Conservation (phyloP, 2,797 vertebrate genomes). For the Vipera latastei region DNA sequence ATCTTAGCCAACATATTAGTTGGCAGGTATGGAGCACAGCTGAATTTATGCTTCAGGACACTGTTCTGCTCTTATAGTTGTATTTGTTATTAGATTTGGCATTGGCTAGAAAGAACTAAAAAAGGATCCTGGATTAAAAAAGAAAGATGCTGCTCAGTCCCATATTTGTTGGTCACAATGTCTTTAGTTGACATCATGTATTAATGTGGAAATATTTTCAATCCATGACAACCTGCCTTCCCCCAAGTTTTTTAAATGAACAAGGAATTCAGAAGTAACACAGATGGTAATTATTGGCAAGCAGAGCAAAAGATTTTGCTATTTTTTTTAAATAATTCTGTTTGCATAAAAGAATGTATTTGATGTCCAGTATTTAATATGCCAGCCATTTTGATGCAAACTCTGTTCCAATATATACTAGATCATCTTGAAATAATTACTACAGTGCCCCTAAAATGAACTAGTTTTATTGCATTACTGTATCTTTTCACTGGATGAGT, state of each 20-base stretch:
- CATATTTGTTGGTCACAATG: neutral
- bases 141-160: neutral
- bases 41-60: neutral
- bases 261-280: neutral
- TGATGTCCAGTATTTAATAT: neutral
- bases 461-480: neutral
- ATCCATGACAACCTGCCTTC: neutral
- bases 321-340: neutral
- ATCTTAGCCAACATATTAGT: conserved; percentile 6
- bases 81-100: neutral
- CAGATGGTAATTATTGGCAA: neutral
- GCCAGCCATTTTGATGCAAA: neutral
- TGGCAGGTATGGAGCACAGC: neutral
- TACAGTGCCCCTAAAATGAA: neutral
- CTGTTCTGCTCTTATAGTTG: neutral
- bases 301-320: neutral
- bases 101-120: neutral
- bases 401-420: neutral
- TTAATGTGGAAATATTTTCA: neutral
- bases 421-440: neutral
- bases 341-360: neutral
- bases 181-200: neutral
- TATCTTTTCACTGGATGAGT: neutral
- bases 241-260: neutral
- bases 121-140: neutral